Conservation (phyloP, 2,888 invertebrate species). For the Conistra vaccinii region DNA sequence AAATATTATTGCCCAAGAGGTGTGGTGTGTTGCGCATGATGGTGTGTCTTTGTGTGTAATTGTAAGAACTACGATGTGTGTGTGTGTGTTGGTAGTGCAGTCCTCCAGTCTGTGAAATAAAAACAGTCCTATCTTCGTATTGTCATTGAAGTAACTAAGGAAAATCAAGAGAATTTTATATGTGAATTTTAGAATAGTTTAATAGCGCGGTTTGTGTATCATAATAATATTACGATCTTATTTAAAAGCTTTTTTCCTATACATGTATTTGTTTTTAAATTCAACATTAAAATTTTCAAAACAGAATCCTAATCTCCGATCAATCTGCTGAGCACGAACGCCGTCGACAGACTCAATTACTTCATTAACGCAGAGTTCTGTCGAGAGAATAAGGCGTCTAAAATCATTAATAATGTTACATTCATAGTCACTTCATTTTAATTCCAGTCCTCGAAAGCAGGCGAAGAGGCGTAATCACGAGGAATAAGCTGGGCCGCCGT, state of each 20-base stretch:
- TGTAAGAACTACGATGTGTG: too few species aligned
- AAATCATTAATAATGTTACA: conserved; percentile 72
- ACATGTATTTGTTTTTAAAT: conserved; percentile 1
- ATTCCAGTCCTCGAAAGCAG: conserved; percentile 70
- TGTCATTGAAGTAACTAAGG: background rate
- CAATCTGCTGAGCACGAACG: conserved; percentile 50
- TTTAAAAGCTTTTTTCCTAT: background rate
- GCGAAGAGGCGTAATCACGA: conserved; percentile 71
- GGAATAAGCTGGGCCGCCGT: conserved; percentile 61
- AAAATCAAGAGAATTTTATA: background rate
- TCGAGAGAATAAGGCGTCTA: conserved; percentile 62
- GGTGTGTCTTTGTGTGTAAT: too few species aligned
- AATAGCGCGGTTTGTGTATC: background rate
- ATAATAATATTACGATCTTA: background rate
- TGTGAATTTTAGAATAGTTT: background rate
- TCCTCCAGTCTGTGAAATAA: too few species aligned
- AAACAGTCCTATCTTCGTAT: background rate
- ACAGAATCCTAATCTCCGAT: conserved; percentile 41
- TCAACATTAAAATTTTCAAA: background rate
- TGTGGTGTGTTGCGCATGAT: too few species aligned
- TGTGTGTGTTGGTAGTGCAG: too few species aligned
- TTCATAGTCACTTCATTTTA: conserved; percentile 74
- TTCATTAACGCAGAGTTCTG: conserved; percentile 57
- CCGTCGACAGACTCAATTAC: conserved; percentile 60
- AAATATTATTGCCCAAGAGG: too few species aligned